phyloP scores from a whole-genome alignment of 2,113 vertebrate species.

The Lamprotornis superbus region DNA sequence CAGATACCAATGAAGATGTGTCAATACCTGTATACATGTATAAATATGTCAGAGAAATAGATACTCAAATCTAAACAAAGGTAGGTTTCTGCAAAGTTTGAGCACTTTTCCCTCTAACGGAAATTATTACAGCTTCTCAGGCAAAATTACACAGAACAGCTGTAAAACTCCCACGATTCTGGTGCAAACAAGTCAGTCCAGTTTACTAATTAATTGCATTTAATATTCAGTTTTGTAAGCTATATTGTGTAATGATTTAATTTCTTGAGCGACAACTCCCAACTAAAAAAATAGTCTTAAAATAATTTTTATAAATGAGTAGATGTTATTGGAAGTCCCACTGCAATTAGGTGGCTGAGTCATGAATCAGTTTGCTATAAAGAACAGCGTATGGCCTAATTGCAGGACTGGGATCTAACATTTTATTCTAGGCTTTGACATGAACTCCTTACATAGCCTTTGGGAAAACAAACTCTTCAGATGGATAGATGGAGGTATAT shows the following conservation, averaged over 20 bases:
- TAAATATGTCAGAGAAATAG: neutral
- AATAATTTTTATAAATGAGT: neutral
- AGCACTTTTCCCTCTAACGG: neutral
- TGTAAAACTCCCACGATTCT: neutral
- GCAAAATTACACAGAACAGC: neutral
- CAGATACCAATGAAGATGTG: neutral
- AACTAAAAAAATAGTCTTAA: neutral
- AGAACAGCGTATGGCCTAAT: constrained; percentile 14
- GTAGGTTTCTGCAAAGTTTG: neutral
- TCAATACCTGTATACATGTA: neutral
- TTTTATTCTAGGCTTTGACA: constrained; percentile 28
- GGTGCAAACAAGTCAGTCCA: neutral
- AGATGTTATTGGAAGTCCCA: constrained; percentile 26
- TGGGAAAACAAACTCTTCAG: constrained; percentile 18
- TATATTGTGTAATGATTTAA: constrained; percentile 26
- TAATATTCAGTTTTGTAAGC: constrained; percentile 27
- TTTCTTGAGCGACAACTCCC: constrained; percentile 3
- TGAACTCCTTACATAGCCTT: neutral
- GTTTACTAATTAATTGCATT: constrained; percentile 28
- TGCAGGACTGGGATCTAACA: constrained; percentile 11
- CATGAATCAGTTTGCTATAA: constrained; percentile 38
- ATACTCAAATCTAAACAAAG: neutral
- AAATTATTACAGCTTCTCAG: neutral
- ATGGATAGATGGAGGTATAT: neutral
- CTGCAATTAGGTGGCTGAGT: constrained; percentile 39